Evolutionary conservation across 1,140 invertebrate species (phyloP), one percentile per base, ranked within the genome.

Genomic region (Hyphantria cunea): DNA sequence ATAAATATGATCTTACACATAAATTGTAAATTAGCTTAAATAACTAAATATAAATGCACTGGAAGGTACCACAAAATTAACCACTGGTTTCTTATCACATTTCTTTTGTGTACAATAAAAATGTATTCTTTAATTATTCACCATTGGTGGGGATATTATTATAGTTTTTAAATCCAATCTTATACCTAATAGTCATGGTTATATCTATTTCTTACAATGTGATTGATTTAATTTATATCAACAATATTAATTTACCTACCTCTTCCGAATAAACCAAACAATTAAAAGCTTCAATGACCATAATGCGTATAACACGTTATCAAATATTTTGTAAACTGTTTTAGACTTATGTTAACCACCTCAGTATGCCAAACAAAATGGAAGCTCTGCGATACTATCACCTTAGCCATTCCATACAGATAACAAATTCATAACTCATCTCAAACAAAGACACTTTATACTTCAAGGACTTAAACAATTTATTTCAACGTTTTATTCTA

Each of bases 41-140:
- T 83, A 82, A 64, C 67, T 53, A 73, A 34, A 73, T 82, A 86
- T 89, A 89, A 89, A 89, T 86, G 84, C 86, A 86, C 80, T 70
- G 71, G 78, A 83, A 68, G 60, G 62, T 78, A 77, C 80, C 76
- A 80, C 74, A 80, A 84, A 78, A 76, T 69, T 52, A 75, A 63
- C 63, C 72, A 76, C 72, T 76, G 81, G 70, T 79, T 74, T 65
- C 72, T 80, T 89, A 88, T 86, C 84, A 86, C 85, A 89, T 86
- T 32, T 66, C 68, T 81, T 79, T 85, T 84, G 84, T 89, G 80
- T 84, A 85, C 74, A 75, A 62, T 39, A 60, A 69, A 65, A 54
- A 39, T 64, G 61, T 53, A 56, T 48, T n/a, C 64, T 54, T 53
- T 48, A 34, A 45, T 56, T 55, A 68, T 58, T 68, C 67, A 68